Evolutionary conservation across 92 coral and sea anemone species (phyloP).

Genomic region (Porites divaricata): DNA sequence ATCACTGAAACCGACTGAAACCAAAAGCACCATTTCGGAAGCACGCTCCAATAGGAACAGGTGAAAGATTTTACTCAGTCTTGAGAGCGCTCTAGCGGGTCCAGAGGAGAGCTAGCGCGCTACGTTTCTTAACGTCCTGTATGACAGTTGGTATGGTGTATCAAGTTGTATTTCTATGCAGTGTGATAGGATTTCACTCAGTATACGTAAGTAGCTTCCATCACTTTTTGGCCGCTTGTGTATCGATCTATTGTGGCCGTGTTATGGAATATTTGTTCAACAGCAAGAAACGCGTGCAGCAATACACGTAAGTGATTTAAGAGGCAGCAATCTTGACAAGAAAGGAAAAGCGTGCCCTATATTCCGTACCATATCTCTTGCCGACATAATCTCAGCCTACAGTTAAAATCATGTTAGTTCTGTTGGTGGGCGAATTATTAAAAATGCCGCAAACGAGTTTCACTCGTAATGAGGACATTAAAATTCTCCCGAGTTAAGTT

Average conservation of each 20-base stretch:
- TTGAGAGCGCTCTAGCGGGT: background rate
- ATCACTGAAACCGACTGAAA: too few relatives aligned
- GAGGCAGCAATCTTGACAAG: background rate
- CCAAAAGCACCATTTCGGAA: too few relatives aligned
- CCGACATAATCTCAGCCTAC: background rate
- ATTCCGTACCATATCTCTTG: background rate
- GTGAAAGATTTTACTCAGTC: too few relatives aligned
- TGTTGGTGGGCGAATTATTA: background rate
- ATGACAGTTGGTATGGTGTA: background rate
- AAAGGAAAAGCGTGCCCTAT: background rate
- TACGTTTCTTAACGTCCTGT: too few relatives aligned
- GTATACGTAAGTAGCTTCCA: slow-evolving; percentile 12
- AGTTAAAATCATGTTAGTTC: background rate
- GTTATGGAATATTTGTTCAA: background rate
- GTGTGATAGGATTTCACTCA: slow-evolving; percentile 16
- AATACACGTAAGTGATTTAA: background rate
- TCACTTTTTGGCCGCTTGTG: background rate
- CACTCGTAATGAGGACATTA: too few relatives aligned
- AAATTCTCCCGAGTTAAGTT: too few relatives aligned
- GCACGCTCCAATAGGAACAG: too few relatives aligned
- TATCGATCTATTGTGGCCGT: background rate
- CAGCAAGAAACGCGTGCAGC: background rate
- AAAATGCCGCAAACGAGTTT: background rate
- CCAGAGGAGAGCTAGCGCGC: too few relatives aligned
- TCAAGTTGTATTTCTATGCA: background rate